phyloP scores from a whole-genome alignment of 2,797 vertebrate genomes.

The Sternotherus odoratus region DNA sequence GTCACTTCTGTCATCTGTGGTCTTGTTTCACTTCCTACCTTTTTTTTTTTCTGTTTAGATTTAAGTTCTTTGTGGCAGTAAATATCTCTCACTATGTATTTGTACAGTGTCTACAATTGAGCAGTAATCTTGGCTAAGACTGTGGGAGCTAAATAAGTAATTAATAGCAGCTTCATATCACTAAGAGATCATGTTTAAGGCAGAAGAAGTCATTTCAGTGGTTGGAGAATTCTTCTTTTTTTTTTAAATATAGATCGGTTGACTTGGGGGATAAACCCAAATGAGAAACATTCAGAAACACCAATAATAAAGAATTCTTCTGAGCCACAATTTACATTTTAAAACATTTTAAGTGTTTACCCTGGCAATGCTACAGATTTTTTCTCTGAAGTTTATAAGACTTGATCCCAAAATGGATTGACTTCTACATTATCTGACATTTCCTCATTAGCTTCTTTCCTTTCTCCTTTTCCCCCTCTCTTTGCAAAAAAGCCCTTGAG shows the following conservation, averaged over 20 bases:
- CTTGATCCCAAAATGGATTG: slow-evolving; percentile 43
- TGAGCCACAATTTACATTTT: neutral
- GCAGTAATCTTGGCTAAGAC: neutral
- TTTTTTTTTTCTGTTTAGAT: neutral
- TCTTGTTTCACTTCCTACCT: neutral
- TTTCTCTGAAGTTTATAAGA: slow-evolving; percentile 54
- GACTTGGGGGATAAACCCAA: neutral
- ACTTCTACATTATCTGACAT: slow-evolving; percentile 67
- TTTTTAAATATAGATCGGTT: neutral
- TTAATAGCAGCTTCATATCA: neutral
- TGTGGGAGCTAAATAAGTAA: neutral
- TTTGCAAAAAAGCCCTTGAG: slow-evolving; percentile 51
- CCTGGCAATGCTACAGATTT: neutral
- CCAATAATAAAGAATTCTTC: neutral
- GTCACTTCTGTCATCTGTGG: neutral
- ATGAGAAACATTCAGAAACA: neutral
- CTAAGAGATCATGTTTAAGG: neutral
- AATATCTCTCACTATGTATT: neutral
- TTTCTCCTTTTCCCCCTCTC: slow-evolving; percentile 59
- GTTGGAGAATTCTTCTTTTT: neutral
- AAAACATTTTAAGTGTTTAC: neutral
- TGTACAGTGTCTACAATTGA: accelerated
- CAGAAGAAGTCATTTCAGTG: neutral
- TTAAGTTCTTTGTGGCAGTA: neutral
- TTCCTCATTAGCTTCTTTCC: slow-evolving; percentile 65